Conservation (phyloP, 2,113 vertebrate species). For the Oncorhynchus nerka region DNA sequence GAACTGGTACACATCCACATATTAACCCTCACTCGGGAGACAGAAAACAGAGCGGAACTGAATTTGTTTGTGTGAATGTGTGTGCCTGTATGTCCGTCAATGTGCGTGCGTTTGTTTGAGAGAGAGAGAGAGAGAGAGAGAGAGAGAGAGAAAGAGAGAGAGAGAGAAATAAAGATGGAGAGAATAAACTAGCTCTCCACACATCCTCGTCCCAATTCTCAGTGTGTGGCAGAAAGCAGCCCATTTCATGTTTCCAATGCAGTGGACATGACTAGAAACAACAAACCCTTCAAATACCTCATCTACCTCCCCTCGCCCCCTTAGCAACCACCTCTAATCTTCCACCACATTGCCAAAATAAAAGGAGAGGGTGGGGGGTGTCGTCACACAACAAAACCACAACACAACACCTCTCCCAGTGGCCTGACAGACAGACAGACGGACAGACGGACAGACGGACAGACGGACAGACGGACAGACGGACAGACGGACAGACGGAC, state of each 20-base stretch:
- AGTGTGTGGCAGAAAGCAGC: conserved; percentile 2
- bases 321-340: conserved; percentile 32
- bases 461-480: no score
- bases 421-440: no score
- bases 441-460: no score
- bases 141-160: no score
- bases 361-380: conserved; percentile 17
- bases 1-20: conserved; percentile 68
- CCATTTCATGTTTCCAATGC: conserved; percentile 38
- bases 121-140: not conserved
- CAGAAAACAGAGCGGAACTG: conserved; percentile 69
- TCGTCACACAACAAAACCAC: not conserved
- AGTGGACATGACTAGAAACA: conserved; percentile 27
- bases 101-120: conserved; percentile 14
- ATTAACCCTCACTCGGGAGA: conserved; percentile 70
- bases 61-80: conserved; percentile 7
- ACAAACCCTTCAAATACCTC: conserved; percentile 33
- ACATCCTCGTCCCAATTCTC: conserved; percentile 4
- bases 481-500: not conserved
- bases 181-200: conserved; percentile 33
- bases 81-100: not conserved
- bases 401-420: not conserved
- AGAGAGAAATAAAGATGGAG: not conserved
- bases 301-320: conserved; percentile 12
- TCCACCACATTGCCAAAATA: conserved; percentile 47